These are phyloP conservation scores for Sinella curviseta DNA, from an alignment of 1,140 invertebrate species.

Conservation along the genomic window DNA sequence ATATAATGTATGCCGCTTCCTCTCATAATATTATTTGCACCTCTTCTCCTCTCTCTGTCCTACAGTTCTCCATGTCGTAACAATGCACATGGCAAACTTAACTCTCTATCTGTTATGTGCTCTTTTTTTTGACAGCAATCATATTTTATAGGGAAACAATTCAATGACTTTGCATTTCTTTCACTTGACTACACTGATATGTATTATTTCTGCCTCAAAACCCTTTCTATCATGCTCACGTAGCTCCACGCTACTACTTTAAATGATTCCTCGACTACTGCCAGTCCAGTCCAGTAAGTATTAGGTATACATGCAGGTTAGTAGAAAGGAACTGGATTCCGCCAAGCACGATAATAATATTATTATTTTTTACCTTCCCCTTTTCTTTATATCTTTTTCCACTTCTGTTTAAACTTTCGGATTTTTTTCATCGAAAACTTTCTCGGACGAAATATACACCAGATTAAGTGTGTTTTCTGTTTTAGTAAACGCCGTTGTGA, in stretches of 20 bases:
- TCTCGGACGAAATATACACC: neutral
- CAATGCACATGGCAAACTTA: no score
- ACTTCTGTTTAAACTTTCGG: neutral
- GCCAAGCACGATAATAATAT: neutral
- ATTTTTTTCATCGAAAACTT: neutral
- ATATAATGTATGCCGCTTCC: no score
- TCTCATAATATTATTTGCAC: neutral
- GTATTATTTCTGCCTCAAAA: no score
- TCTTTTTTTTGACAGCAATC: no score
- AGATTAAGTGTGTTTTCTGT: neutral
- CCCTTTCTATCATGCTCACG: no score
- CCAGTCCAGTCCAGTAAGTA: no score
- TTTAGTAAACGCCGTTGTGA: neutral
- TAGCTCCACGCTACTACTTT: no score
- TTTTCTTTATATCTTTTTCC: neutral
- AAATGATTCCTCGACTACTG: no score
- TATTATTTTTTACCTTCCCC: neutral
- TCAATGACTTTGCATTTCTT: neutral
- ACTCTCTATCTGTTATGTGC: no score
- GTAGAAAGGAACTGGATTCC: neutral
- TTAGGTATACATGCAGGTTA: no score
- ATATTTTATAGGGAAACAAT: neutral
- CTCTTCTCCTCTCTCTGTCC: no score
- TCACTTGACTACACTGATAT: neutral
- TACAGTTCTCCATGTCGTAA: no score